Conservation (phyloP, 1,140 invertebrate species). For the Pseudomyrmex cubaensis region DNA sequence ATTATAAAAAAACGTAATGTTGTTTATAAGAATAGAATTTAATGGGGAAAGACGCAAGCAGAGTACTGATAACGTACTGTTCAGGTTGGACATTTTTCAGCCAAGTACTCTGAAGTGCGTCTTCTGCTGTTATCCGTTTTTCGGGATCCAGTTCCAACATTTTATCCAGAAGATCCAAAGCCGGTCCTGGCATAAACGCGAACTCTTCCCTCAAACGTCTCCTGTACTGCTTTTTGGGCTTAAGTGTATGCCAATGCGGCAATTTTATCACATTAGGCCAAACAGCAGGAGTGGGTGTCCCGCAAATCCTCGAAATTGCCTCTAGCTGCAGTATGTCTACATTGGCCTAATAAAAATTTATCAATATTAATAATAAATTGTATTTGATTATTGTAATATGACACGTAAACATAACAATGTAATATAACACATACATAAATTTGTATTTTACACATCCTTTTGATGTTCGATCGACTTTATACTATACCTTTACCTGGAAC, state of each 20-base stretch:
- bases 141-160: conserved; percentile 99
- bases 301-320: conserved; percentile 97
- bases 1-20: background rate
- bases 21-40: too few relatives aligned
- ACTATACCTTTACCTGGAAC: conserved; percentile 90
- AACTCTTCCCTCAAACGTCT: conserved; percentile 97
- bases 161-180: conserved; percentile 97
- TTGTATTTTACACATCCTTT: too few relatives aligned
- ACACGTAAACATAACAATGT: too few relatives aligned
- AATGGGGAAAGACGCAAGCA: conserved; percentile 25
- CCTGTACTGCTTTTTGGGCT: conserved; percentile 96
- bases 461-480: background rate
- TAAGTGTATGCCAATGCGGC: conserved; percentile 95
- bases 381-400: too few relatives aligned
- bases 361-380: conserved; percentile 34
- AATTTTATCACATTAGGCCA: conserved; percentile 99
- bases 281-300: conserved; percentile 97
- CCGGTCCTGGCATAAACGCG: conserved; percentile 94
- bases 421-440: too few relatives aligned
- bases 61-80: conserved; percentile 88
- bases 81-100: conserved; percentile 95
- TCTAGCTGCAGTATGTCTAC: conserved; percentile 97
- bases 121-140: conserved; percentile 96
- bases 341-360: conserved; percentile 88
- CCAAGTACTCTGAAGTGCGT: conserved; percentile 98